Evolutionary conservation across 2,797 vertebrate species (phyloP), one percentile per base, ranked within the genome.

Genomic region (Cheirogaleus major): DNA sequence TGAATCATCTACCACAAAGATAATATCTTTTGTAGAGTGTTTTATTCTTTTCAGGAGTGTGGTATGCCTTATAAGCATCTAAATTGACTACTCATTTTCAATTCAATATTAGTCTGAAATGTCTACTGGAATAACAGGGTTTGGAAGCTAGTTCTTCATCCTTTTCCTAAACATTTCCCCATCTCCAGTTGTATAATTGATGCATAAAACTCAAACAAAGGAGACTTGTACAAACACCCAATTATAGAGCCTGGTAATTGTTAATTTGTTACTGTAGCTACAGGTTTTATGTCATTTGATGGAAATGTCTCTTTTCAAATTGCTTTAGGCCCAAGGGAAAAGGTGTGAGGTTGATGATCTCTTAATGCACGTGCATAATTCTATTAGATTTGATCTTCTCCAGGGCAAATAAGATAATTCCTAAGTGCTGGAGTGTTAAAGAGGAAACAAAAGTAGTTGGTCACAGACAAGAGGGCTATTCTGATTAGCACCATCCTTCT

Each of bases 181-280:
- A 80, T 75, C 69, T 91, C 59, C 70, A 91, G 30, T 73, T 95
- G 35, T 87, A 41, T 86, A 72, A 95, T 70, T 80, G 63, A 67
- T 63, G 35, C 25, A 86, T 55, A 86, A 94, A 95, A 73, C n/a
- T 41, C 87, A 86, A 96, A 88, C 23, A 35, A 88, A 91, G 41
- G 59, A 85, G 57, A 87, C n/a, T 45, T 82, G 11, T 27, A 61
- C 69, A 93, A 91, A 89, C 82, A 92, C 35, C 30, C 61, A 95
- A 95, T 89, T 92, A 96, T 0, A 59, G 41, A 95, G 38, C 5
- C 76, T 84, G 59, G 23, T 57, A 78, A 95, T 61, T 97, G 95
- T 95, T 93, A 91, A 95, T 95, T 91, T 89, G 87, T 97, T 94
- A 89, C 93, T 93, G 80, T 52, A 97, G 84, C 80, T 90, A 89